Conservation (phyloP, 2,888 invertebrate genomes). For the Troglohyphantes excavatus region DNA sequence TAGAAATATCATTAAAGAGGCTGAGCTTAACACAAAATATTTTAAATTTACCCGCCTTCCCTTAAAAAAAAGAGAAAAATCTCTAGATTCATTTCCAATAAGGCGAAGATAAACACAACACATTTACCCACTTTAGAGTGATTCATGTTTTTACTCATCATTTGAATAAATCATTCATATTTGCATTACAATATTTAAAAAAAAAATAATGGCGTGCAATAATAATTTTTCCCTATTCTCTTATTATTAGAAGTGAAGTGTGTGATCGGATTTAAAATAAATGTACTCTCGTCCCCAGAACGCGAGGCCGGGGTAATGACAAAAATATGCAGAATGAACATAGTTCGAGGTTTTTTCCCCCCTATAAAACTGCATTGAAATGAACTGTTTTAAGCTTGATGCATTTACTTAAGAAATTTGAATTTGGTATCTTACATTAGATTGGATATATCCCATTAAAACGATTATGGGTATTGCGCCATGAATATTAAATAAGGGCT, state of each 20-base stretch:
- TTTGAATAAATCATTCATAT: conserved; percentile 34
- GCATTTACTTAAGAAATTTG: conserved; percentile 3
- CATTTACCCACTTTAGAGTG: neutral
- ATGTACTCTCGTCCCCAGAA: neutral
- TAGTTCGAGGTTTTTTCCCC: neutral
- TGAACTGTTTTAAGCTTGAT: neutral
- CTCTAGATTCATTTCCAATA: conserved; percentile 30
- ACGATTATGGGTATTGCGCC: conserved; percentile 2
- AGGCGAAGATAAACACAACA: neutral
- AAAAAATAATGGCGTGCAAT: conserved; percentile 29
- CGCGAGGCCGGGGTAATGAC: neutral
- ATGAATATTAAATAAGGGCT: conserved; percentile 20
- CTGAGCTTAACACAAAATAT: neutral
- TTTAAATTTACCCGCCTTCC: neutral
- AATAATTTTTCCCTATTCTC: conserved; percentile 1
- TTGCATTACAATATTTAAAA: conserved; percentile 3
- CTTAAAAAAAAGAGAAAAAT: neutral
- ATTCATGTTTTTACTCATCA: conserved; percentile 17
- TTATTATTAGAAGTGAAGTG: neutral
- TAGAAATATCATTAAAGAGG: neutral
- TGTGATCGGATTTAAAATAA: conserved; percentile 16
- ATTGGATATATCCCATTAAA: conserved; percentile 4
- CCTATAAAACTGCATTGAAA: neutral
- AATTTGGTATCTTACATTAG: conserved; percentile 15
- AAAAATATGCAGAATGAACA: conserved; percentile 20